Evolutionary conservation across 2,888 invertebrate species (phyloP).

Genomic region (Acanthococcus lagerstroemiae): DNA sequence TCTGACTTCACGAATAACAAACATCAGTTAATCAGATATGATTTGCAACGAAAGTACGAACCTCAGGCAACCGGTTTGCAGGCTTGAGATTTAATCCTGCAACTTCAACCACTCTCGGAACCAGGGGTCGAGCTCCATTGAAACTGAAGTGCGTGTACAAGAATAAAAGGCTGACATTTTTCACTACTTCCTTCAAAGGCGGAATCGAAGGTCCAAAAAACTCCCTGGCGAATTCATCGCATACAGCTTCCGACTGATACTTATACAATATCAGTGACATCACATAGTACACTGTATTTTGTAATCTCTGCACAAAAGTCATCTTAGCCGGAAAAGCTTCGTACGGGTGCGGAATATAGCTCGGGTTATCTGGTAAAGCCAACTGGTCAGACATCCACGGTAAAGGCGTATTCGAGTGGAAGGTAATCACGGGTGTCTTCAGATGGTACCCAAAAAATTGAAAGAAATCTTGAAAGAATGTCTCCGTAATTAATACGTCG

Average conservation of each 20-base stretch:
- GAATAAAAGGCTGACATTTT: conserved; percentile 30
- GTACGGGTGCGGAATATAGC: conserved; percentile 14
- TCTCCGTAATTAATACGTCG: conserved; percentile 31
- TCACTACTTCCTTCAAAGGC: conserved; percentile 12
- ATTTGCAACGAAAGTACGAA: conserved; percentile 10
- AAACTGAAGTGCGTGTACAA: conserved; percentile 27
- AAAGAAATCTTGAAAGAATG: conserved; percentile 21
- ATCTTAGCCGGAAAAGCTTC: neutral
- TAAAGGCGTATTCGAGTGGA: conserved; percentile 52
- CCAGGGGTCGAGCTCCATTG: neutral
- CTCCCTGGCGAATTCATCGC: neutral
- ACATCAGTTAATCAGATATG: neutral
- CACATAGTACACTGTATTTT: neutral
- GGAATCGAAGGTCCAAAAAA: conserved; percentile 4
- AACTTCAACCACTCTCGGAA: conserved; percentile 29
- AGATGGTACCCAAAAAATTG: neutral
- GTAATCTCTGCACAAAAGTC: neutral
- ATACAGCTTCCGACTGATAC: neutral
- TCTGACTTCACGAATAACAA: neutral
- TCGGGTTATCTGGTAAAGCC: conserved; percentile 28
- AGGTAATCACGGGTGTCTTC: conserved; percentile 47
- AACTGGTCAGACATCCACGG: conserved; percentile 47
- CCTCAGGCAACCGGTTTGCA: conserved; percentile 12
- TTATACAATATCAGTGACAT: neutral
- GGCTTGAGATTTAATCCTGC: conserved; percentile 27